Evolutionary conservation across 2,797 vertebrate species (phyloP).

Genomic region (Delichon dasypus): DNA sequence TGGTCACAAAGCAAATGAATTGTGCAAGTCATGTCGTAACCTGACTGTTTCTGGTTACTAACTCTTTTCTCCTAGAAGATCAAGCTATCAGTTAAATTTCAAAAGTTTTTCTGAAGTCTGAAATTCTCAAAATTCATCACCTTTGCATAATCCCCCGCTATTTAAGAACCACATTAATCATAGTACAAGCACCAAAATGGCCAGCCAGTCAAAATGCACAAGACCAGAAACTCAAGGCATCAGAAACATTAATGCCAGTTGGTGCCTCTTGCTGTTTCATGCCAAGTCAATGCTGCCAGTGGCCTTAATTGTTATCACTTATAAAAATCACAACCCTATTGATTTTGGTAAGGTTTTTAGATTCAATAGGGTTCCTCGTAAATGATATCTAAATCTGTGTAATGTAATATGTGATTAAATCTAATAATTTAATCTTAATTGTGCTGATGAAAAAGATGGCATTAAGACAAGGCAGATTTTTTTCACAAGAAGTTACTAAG

Average conservation of each 20-base stretch:
- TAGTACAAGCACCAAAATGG: neutral
- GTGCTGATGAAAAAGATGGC: slow-evolving; percentile 25
- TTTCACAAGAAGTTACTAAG: neutral
- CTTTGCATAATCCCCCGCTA: neutral
- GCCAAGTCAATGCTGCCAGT: neutral
- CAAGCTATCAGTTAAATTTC: neutral
- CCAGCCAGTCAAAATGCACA: neutral
- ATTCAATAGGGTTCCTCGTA: neutral
- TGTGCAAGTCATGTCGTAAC: neutral
- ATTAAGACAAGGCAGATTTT: slow-evolving; percentile 29
- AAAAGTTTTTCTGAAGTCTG: neutral
- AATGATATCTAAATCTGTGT: slow-evolving; percentile 18
- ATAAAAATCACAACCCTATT: neutral
- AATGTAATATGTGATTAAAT: slow-evolving; percentile 39
- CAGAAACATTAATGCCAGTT: neutral
- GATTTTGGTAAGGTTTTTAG: neutral
- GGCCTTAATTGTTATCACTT: neutral
- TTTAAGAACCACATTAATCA: neutral
- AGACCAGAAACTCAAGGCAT: neutral
- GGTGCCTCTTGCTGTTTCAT: neutral
- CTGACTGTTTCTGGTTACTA: neutral
- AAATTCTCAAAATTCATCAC: slow-evolving; percentile 2
- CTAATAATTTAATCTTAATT: slow-evolving; percentile 45
- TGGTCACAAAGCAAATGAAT: neutral
- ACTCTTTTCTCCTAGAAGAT: neutral